Percentiles rank a stretch among this genome's conserved stretches.
These are phyloP conservation scores for Torymus auratus DNA, from an alignment of 2,888 invertebrate genomes.

Conservation along the genomic window DNA sequence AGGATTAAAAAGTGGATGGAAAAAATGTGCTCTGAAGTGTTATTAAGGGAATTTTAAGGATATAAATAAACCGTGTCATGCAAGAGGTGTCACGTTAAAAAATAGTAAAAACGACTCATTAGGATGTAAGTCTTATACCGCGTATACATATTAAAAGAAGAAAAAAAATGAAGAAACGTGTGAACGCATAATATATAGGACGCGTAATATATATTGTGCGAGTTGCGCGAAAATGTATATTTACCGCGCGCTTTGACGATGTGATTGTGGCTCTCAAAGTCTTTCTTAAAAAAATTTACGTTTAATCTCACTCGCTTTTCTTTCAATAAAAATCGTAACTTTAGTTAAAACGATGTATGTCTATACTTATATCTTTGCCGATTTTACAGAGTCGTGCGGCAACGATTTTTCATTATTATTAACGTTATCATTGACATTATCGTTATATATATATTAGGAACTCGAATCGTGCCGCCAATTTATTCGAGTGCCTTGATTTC, in stretches of 20 bases:
- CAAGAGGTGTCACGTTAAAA: conserved; percentile 67
- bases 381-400: conserved; percentile 11
- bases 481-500: conserved; percentile 17
- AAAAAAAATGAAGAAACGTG: conserved; percentile 48
- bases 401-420: conserved; percentile 10
- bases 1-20: conserved; percentile 46
- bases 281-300: conserved; percentile 59
- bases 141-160: conserved; percentile 56
- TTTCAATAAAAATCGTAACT: conserved; percentile 17
- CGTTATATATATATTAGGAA: conserved; percentile 31
- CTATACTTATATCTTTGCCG: conserved; percentile 32
- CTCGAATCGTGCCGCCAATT: conserved; percentile 37
- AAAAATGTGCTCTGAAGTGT: conserved; percentile 54
- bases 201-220: conserved; percentile 61
- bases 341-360: not conserved
- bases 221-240: conserved; percentile 61
- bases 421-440: conserved; percentile 6
- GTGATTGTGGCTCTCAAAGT: conserved; percentile 68
- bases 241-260: conserved; percentile 66
- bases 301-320: conserved; percentile 53
- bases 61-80: conserved; percentile 65
- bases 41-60: conserved; percentile 55
- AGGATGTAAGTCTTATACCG: conserved; percentile 70
- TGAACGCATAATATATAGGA: conserved; percentile 56
- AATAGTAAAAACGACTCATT: conserved; percentile 69